Base-by-base conservation (phyloP, 2,797 vertebrate genomes). In the Falco concolor region DNA sequence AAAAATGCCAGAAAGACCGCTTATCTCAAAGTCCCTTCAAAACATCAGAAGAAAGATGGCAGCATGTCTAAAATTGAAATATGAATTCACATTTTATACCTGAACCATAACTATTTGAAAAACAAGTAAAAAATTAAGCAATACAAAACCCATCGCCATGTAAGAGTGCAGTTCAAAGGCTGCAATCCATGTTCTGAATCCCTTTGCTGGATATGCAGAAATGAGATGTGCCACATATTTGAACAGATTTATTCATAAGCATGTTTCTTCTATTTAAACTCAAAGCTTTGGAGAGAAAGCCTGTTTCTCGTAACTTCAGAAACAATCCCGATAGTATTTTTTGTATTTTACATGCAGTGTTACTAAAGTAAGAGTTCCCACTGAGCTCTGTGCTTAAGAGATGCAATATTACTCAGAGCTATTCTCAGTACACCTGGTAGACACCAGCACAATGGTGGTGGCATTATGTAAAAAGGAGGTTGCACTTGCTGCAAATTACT, bases 221-320 rank as follows among this genome's bases (percentile, higher is more conserved):
- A 54, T 28, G 20, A 80, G 52, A 95, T 5, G 8, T 45, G 76
- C 72, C 65, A 70, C 42, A 72, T 72, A 81, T 74, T 92, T 32
- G 68, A 91, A 92, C n/a, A 87, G 81, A 93, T 89, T 95, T 91
- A 95, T 94, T 95, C 88, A 85, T 87, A 85, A 91, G 36, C 61
- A 40, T 23, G 59, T 80, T 80, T 93, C 40, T 65, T 94, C 77
- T 87, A 63, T 74, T 89, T 89, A 38, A 86, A 76, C 45, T 83
- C 72, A 60, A 78, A 90, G 87, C 90, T 90, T 90, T 34, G 24
- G 80, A 86, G 73, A 95, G 69, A 78, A 86, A 78, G 79, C 10
- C 54, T 76, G 61, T 57, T 90, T 69, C 78, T 84, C 10, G 1
- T 57, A 67, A 90, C 61, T 94, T 86, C 83, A 87, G 80, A 93